Base-by-base conservation (phyloP, 2,113 vertebrate species). In the Cyphomyrus plagiostoma region DNA sequence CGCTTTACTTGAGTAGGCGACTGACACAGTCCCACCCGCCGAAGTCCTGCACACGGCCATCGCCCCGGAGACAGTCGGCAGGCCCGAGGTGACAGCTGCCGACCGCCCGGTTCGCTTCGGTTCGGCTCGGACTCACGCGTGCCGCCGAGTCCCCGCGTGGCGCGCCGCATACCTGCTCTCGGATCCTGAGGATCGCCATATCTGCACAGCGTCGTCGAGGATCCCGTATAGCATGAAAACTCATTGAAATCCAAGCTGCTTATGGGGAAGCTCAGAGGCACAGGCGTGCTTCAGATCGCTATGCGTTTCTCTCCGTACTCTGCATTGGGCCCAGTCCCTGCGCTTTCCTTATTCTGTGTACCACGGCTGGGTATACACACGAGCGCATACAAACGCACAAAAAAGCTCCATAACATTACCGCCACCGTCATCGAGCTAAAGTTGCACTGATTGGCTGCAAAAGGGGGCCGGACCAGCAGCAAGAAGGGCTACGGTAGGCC, bases 151-250 rank as follows among this genome's bases (percentile, higher is more conserved):
- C 80, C 80, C 42, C 80, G 35, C 39, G 23, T 9, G 39, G 6
- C 45, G 6, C 83, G 80, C 88, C 89, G 91, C 95, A 91, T 93
- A 96, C 96, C 96, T 96, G 96, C 92, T 96, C 96, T 94, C 95
- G 94, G 89, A 96, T 95, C 94, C 95, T 95, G 94, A 96, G 95
- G 93, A 96, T 94, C 95, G 95, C 95, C 95, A 95, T 96, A 94
- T 95, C 96, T 95, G 42, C 42, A 3, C 77, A 82, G 19, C 92
- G 91, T 93, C 74, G 89, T 86, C 92, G 92, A 92, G 91, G 93
- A 83, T 42, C 66, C 90, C 91, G 93, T 96, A 95, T 94, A 94
- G 91, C 94, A 94, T 94, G 91, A 89, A 92, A 45, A 45, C 42
- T 39, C 87, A 80, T 90, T 26, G 50, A 42, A 74, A 82, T 74